Percentiles rank a stretch among this genome's conserved stretches.
Conservation (phyloP, 1,140 invertebrate species). For the Chymomyza costata region DNA sequence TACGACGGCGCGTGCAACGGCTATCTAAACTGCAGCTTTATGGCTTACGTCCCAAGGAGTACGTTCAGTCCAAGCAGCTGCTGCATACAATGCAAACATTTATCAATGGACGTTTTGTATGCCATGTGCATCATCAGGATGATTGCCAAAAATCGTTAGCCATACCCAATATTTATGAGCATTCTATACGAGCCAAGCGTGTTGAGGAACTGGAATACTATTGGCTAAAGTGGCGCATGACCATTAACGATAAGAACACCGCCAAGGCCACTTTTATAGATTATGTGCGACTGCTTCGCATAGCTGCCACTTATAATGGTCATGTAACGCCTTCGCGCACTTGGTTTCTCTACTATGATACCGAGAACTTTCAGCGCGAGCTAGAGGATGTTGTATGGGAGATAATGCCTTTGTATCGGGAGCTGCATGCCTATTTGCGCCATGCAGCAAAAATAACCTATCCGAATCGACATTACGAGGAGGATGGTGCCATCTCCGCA, state of each 20-base stretch:
- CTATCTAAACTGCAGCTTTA: slow-evolving; percentile 60
- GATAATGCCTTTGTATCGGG: slow-evolving; percentile 79
- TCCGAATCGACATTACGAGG: slow-evolving; percentile 54
- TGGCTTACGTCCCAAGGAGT: slow-evolving; percentile 44
- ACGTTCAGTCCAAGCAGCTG: slow-evolving; percentile 58
- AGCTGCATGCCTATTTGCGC: slow-evolving; percentile 81
- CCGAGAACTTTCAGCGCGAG: slow-evolving; percentile 76
- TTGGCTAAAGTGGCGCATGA: slow-evolving; percentile 86
- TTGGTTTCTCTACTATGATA: slow-evolving; percentile 79
- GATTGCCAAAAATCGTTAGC: slow-evolving; percentile 45
- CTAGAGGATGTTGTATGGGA: slow-evolving; percentile 77
- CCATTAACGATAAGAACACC: slow-evolving; percentile 83
- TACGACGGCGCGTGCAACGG: slow-evolving; percentile 54
- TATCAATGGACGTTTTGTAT: slow-evolving; percentile 48
- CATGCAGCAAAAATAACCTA: slow-evolving; percentile 75
- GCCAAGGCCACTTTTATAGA: slow-evolving; percentile 82
- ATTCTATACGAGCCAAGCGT: slow-evolving; percentile 74
- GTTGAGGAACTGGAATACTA: slow-evolving; percentile 82
- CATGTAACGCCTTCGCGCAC: slow-evolving; percentile 73
- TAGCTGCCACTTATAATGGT: slow-evolving; percentile 87
- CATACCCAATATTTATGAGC: slow-evolving; percentile 54
- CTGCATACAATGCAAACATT: slow-evolving; percentile 56
- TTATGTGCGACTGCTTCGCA: slow-evolving; percentile 86
- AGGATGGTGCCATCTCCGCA: slow-evolving; percentile 66
- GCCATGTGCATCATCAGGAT: slow-evolving; percentile 17